Percentiles rank a stretch among this genome's conserved stretches.
Conservation (phyloP, 2,113 vertebrate genomes). For the Brachyhypopomus occidentalis region DNA sequence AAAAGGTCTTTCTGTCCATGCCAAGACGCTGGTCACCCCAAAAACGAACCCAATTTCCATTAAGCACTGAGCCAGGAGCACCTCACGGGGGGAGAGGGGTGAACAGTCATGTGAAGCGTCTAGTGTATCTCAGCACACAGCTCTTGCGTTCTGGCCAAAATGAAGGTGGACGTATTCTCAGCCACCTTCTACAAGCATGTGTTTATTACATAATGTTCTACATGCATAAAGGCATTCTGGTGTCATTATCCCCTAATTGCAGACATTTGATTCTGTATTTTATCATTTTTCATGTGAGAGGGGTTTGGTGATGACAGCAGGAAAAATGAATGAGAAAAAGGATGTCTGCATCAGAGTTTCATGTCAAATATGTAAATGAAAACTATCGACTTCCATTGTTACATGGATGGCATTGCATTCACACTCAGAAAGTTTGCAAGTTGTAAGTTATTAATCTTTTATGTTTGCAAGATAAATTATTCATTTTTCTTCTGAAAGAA, state of each 20-base stretch:
- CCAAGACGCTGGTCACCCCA: conserved; percentile 45
- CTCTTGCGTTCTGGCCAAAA: background rate
- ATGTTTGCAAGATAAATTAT: background rate
- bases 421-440: conserved; percentile 28
- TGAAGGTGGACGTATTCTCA: background rate
- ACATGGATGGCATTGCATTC: conserved; percentile 6
- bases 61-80: conserved; percentile 23
- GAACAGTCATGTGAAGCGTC: conserved; percentile 20
- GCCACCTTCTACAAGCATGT: background rate
- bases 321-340: conserved; percentile 10
- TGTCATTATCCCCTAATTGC: background rate
- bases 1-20: conserved; percentile 45
- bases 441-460: conserved; percentile 41
- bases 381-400: conserved; percentile 10
- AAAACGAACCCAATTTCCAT: conserved; percentile 39
- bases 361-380: conserved; percentile 36
- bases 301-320: background rate
- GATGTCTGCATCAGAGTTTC: conserved; percentile 13
- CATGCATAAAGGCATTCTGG: background rate
- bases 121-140: background rate
- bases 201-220: background rate
- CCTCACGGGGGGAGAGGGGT: conserved; percentile 5
- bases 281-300: background rate
- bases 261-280: background rate
- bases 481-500: conserved; percentile 4